Percentiles rank a stretch among this genome's conserved stretches.
Conservation (phyloP, 2,797 vertebrate genomes). For the Alosa sapidissima region DNA sequence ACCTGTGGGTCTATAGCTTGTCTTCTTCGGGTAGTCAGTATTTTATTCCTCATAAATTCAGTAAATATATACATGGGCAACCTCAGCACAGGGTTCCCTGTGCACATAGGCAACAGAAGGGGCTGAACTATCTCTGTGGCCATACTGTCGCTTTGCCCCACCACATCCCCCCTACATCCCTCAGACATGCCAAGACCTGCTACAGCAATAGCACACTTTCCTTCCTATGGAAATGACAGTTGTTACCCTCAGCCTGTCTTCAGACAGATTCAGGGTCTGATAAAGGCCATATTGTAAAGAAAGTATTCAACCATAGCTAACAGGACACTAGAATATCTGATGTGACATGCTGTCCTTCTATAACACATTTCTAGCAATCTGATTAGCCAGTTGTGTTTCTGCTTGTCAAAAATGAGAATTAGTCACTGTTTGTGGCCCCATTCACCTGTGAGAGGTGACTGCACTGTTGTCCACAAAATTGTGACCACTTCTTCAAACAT, state of each 20-base stretch:
- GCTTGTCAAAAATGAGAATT: not conserved
- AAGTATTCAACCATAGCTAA: not conserved
- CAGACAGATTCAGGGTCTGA: not conserved
- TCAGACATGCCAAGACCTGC: not conserved
- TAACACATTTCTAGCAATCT: not conserved
- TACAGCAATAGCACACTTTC: not conserved
- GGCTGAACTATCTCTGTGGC: not conserved
- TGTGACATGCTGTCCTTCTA: not conserved
- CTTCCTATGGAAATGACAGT: not conserved
- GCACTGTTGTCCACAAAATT: not conserved
- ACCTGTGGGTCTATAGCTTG: not conserved
- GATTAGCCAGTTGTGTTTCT: not conserved
- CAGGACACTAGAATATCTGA: not conserved
- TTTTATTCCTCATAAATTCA: not conserved
- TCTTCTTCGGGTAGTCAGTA: not conserved
- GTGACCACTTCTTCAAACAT: not conserved
- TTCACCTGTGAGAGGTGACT: not conserved
- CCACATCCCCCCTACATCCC: not conserved
- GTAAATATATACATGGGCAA: not conserved
- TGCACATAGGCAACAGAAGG: not conserved
- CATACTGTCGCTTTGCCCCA: conserved; percentile 23
- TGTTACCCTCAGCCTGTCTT: not conserved
- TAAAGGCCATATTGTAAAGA: not conserved
- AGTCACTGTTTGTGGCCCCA: not conserved
- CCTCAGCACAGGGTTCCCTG: not conserved